phyloP scores from a whole-genome alignment of 1,140 invertebrate species.

The Neodiprion pinetum region DNA sequence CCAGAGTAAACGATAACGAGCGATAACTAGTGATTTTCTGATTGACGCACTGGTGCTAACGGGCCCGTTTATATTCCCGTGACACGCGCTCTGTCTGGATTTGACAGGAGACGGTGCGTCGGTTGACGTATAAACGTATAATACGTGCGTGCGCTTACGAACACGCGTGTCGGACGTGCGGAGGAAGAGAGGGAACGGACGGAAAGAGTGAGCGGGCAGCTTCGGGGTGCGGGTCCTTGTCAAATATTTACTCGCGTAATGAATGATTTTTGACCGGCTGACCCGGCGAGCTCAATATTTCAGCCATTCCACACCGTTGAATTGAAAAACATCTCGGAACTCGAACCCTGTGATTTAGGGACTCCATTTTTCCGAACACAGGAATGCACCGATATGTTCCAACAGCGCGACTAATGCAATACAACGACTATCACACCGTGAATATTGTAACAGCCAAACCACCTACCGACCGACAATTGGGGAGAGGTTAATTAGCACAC shows the following conservation, averaged over 20 bases:
- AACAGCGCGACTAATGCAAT: no score
- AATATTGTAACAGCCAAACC: no score
- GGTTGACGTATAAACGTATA: background rate
- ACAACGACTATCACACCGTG: no score
- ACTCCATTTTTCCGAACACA: no score
- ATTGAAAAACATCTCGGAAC: background rate
- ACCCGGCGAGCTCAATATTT: background rate
- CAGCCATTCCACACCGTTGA: background rate
- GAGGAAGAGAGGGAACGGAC: background rate
- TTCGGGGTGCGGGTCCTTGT: background rate
- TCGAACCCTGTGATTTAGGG: background rate
- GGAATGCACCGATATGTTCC: no score
- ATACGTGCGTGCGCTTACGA: no score
- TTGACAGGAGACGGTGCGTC: background rate
- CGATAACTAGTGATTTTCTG: slow-evolving; percentile 7
- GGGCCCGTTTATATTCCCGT: background rate
- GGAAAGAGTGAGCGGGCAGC: background rate
- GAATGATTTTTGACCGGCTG: background rate
- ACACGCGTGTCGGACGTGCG: background rate
- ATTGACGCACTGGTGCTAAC: slow-evolving; percentile 4
- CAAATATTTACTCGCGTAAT: background rate
- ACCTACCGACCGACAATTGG: background rate
- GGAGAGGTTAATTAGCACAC: slow-evolving; percentile 5
- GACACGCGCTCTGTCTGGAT: background rate
- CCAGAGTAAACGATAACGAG: background rate